Conservation (phyloP, 2,113 vertebrate genomes). For the Microcebus griseorufus region DNA sequence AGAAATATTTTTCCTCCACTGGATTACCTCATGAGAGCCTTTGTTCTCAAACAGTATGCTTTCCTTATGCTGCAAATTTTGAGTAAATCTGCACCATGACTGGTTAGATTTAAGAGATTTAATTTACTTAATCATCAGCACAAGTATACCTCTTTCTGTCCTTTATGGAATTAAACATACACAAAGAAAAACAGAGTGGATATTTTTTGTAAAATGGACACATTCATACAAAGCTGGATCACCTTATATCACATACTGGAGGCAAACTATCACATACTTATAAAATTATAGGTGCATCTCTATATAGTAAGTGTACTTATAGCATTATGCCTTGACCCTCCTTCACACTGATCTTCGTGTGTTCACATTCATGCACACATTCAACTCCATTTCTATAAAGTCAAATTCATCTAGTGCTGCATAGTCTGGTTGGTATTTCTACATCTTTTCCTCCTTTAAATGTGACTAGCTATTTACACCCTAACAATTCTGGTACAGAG, state of each 20-base stretch:
- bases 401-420: conserved; percentile 66
- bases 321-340: neutral
- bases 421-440: conserved; percentile 79
- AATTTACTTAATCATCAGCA: conserved; percentile 49
- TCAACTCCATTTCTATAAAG: conserved; percentile 66
- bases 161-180: neutral
- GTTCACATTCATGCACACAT: neutral
- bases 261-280: neutral
- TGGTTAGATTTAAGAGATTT: conserved; percentile 43
- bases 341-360: neutral
- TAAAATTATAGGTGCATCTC: conserved; percentile 17
- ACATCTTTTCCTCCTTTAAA: conserved; percentile 83
- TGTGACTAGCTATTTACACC: conserved; percentile 88
- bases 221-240: neutral
- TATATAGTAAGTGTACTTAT: neutral
- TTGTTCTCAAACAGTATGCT: conserved; percentile 46
- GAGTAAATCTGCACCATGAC: neutral
- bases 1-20: neutral
- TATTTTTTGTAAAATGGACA: conserved; percentile 18
- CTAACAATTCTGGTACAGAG: conserved; percentile 88
- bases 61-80: conserved; percentile 48
- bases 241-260: neutral
- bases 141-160: neutral
- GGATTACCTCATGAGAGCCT: conserved; percentile 27
- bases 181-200: conserved; percentile 1